phyloP scores from a whole-genome alignment of 2,797 vertebrate species.

The Iguana delicatissima region DNA sequence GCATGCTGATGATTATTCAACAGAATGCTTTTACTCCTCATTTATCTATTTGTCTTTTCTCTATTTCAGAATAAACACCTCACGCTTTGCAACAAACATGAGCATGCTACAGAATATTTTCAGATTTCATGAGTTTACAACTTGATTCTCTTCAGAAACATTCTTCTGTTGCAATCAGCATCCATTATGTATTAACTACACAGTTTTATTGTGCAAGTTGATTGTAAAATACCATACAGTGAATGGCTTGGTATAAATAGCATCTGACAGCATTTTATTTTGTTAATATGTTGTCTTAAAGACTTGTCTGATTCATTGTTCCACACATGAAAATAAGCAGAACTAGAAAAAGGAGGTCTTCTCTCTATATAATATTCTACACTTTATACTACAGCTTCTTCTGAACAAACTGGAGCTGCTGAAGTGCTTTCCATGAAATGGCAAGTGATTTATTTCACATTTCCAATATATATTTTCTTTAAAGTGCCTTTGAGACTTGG shows the following conservation, averaged over 20 bases:
- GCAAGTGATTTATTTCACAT: constrained; percentile 45
- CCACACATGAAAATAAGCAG: constrained; percentile 54
- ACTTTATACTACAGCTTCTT: constrained; percentile 46
- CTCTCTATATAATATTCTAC: constrained; percentile 39
- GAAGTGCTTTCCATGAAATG: constrained; percentile 62
- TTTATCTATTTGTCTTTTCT: background rate
- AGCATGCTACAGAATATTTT: constrained; percentile 31
- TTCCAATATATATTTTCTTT: constrained; percentile 54
- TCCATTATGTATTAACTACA: constrained; percentile 67
- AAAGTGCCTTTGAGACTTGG: constrained; percentile 58
- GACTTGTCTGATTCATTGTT: constrained; percentile 52
- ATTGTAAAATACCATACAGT: constrained; percentile 56
- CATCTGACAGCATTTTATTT: constrained; percentile 58
- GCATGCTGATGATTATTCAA: constrained; percentile 45
- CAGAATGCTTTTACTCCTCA: background rate
- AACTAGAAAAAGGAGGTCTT: constrained; percentile 47
- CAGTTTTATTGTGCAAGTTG: constrained; percentile 58
- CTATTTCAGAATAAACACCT: constrained; percentile 59
- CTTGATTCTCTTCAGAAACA: constrained; percentile 45
- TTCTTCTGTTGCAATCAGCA: constrained; percentile 53
- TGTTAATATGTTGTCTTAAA: constrained; percentile 57
- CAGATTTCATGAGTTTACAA: constrained; percentile 56
- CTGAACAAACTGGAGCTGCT: constrained; percentile 58
- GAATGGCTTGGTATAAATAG: constrained; percentile 48
- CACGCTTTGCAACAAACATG: constrained; percentile 35